Evolutionary conservation across 2,888 invertebrate species (phyloP), one percentile per base, ranked within the genome.

Genomic region (Branchinecta sandiegonensis): DNA sequence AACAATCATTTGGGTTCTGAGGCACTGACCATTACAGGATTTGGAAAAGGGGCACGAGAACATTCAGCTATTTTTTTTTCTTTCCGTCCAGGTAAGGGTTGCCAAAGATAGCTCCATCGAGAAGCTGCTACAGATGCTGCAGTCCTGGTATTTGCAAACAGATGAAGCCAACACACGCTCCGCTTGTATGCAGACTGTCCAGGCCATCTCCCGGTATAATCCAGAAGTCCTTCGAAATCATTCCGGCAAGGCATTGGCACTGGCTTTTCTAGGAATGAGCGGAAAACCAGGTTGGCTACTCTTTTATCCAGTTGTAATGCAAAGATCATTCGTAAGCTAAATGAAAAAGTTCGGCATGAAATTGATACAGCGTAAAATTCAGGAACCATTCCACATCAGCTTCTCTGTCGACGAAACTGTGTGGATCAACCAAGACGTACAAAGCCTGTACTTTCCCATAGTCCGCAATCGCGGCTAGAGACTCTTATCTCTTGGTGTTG

Each of bases 181-280:
- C 8, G 86, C 88, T 0, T 85, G 89, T 69, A 88, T 86, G 0
- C 80, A 86, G 68, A 85, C 88, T 0, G 81, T 94, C 23, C 89
- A 89, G 74, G 85, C 92, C 0, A 86, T 93, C 71, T 87, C 88
- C 66, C 87, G 86, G 73, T 86, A 91, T 68, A 88, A 89, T 78
- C 87, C 87, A 72, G 93, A 93, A 71, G 82, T 89, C 68, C 79
- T 94, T 64, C 89, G 88, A 75, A 84, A 87, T 74, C 87, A 90
- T 75, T 85, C 88, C 47, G 83, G 82, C 10, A 78, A 85, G 46
- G 81, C 90, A 11, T 82, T 94, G 73, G 93, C 94, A 0, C 80
- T 93, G 69, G 86, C 89, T 37, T 94, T 93, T 77, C 84, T 92
- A 72, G 94, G 92, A 12, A 94, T 92, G 90, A 94, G 94, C 75